These are phyloP conservation scores for Bubalus kerabau DNA, from an alignment of 2,113 vertebrate species.

Conservation along the genomic window DNA sequence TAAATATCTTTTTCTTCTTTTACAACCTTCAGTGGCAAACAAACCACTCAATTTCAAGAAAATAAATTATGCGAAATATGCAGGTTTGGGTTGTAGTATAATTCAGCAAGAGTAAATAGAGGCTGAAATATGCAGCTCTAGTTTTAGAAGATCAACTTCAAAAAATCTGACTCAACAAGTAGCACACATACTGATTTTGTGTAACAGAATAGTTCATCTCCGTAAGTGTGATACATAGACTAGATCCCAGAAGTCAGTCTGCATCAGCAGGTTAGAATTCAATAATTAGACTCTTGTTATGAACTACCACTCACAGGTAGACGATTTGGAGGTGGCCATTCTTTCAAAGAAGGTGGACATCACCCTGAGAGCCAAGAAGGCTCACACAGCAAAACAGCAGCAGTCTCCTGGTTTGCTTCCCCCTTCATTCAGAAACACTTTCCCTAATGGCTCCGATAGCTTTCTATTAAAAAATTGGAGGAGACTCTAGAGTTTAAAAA, in stretches of 20 bases:
- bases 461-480: neutral
- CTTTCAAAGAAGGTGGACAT: neutral
- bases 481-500: neutral
- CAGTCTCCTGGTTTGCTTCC: neutral
- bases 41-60: neutral
- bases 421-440: neutral
- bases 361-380: neutral
- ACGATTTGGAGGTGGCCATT: neutral
- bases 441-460: neutral
- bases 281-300: neutral
- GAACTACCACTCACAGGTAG: neutral
- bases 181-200: too few species aligned
- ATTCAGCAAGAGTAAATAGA: neutral
- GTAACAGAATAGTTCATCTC: neutral
- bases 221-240: neutral
- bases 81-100: neutral
- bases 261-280: neutral
- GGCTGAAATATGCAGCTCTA: too few species aligned
- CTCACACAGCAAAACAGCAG: rapidly evolving
- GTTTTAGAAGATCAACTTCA: neutral
- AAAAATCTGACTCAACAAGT: neutral
- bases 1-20: neutral
- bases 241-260: neutral
- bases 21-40: neutral
- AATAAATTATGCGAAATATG: neutral